These are phyloP conservation scores for Zonitis immaculata DNA, from an alignment of 2,888 invertebrate species.

Conservation along the genomic window DNA sequence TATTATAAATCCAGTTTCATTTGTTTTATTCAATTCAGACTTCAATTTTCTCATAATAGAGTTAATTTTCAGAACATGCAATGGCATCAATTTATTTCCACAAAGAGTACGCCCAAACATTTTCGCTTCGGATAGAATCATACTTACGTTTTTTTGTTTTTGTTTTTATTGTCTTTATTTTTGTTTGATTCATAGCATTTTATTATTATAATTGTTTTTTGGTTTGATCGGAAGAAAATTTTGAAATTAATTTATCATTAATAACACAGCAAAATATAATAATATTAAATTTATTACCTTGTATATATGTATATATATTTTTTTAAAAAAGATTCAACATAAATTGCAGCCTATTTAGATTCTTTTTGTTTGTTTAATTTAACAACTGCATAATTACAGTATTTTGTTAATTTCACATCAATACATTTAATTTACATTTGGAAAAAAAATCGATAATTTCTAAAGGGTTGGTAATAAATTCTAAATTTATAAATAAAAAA, in stretches of 20 bases:
- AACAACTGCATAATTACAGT: background rate
- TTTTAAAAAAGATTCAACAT: background rate
- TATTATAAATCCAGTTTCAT: background rate
- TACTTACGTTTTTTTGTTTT: background rate
- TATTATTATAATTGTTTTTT: background rate
- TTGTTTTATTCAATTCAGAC: background rate
- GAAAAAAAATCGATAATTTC: background rate
- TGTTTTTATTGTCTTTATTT: background rate
- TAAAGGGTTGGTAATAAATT: background rate
- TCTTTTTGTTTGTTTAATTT: background rate
- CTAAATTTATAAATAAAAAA: background rate
- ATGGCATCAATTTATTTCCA: background rate
- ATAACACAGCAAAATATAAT: background rate
- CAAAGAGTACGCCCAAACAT: constrained; percentile 1
- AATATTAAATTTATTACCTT: background rate
- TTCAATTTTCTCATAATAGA: background rate
- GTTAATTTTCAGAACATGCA: background rate
- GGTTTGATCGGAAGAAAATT: background rate
- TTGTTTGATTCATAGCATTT: background rate
- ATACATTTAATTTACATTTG: background rate
- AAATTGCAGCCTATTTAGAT: background rate
- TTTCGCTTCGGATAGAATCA: background rate
- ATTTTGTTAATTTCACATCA: background rate
- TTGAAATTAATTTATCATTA: background rate
- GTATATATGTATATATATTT: background rate